These are phyloP conservation scores for Eleginops maclovinus DNA, from an alignment of 2,113 vertebrate species.

Conservation along the genomic window DNA sequence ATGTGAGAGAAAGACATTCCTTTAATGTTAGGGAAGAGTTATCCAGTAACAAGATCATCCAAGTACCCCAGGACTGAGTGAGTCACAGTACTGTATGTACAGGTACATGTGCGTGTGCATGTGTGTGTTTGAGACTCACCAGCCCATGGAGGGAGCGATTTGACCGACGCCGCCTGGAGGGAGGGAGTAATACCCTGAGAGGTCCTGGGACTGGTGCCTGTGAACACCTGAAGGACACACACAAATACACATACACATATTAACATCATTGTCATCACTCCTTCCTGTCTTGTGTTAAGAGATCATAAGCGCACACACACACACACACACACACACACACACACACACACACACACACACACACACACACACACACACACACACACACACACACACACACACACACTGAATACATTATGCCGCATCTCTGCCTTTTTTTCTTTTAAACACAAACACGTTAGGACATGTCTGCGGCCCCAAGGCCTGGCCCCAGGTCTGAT, in stretches of 20 bases:
- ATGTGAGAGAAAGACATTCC: background rate
- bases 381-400: background rate
- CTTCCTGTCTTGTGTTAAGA: background rate
- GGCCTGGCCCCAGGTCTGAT: background rate
- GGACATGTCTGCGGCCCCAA: conserved; percentile 26
- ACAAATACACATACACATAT: conserved; percentile 41
- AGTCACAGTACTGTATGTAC: conserved; percentile 10
- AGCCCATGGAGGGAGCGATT: conserved; percentile 95
- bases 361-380: background rate
- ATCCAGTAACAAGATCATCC: conserved; percentile 13
- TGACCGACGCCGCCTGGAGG: conserved; percentile 92
- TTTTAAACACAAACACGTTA: conserved; percentile 7
- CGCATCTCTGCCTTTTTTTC: background rate
- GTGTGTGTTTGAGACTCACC: conserved; percentile 86
- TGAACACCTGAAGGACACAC: conserved; percentile 87
- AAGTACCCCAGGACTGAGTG: conserved; percentile 7
- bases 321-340: background rate
- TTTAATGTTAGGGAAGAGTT: conserved; percentile 9
- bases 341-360: conserved; percentile 11
- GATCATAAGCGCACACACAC: background rate
- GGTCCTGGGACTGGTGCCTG: conserved; percentile 93
- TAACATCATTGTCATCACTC: background rate
- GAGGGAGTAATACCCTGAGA: conserved; percentile 94
- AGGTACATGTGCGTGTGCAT: conserved; percentile 24
- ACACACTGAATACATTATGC: conserved; percentile 7